Base-by-base conservation (phyloP, 2,113 vertebrate species). In the Gracilinanus agilis region DNA sequence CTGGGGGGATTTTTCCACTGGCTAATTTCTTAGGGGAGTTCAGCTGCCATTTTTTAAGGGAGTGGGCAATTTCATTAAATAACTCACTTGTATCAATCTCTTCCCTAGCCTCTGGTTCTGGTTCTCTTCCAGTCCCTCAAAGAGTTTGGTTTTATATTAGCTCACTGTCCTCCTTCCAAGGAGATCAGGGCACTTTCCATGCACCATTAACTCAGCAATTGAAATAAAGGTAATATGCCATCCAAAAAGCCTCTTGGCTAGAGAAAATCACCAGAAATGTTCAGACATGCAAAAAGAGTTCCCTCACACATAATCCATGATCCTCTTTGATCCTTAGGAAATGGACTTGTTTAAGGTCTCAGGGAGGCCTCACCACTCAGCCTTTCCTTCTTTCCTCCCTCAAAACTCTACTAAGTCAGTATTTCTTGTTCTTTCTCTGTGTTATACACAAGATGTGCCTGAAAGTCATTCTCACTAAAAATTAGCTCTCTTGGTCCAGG, bases 301-400 rank as follows among this genome's bases (percentile, higher is more conserved):
- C n/a, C 3, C 6, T 11, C 12, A 12, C 12, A n/a, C 27, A 88
- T 24, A 89, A 27, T 89, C 53, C 24, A 0, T 49, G 40, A 34
- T 21, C 55, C 0, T 0, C 0, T n/a, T n/a, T 0, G n/a, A 27
- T 0, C 3, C 16, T 83, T 40, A 83, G 34, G n/a, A 40, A 40
- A 83, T 23, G 34, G n/a, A 83, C n/a, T 83, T 40, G n/a, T 40
- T 83, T 40, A 83, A 83, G n/a, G 34, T 83, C 67, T 75, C 34
- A n/a, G 4, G 61, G 61, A 75, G 27, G 34, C n/a, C 61, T 83
- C 67, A 75, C 16, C 67, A 75, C 16, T 75, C n/a, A 23, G 6
- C 6, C 40, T 83, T 40, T 13, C 67, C 16, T 29, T 5, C 13
- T 75, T 24, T 75, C 56, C 25, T 67, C 11, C 13, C n/a, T 83